These are phyloP conservation scores for Nowickia ferox DNA, from an alignment of 2,888 invertebrate genomes.

Conservation along the genomic window DNA sequence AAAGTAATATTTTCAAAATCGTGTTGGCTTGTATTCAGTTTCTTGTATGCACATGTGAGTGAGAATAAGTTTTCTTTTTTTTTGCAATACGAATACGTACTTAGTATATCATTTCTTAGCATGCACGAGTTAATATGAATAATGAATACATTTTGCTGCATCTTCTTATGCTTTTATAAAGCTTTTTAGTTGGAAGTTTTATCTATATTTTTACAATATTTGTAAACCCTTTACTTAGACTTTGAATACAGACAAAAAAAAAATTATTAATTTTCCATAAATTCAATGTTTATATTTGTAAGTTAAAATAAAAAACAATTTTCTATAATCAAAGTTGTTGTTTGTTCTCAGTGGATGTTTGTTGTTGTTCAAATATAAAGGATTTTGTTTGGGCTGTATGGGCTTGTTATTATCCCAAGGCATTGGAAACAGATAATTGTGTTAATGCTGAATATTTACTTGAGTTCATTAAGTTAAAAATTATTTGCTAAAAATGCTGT, in stretches of 20 bases:
- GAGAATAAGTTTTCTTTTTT: slow-evolving; percentile 16
- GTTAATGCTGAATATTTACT: slow-evolving; percentile 70
- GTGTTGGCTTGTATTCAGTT: slow-evolving; percentile 58
- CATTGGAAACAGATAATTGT: slow-evolving; percentile 62
- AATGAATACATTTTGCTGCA: slow-evolving; percentile 54
- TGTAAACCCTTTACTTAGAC: slow-evolving; percentile 26
- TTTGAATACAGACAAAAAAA: background rate
- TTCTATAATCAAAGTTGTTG: slow-evolving; percentile 48
- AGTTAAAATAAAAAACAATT: slow-evolving; percentile 1
- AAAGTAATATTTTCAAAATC: slow-evolving; percentile 73
- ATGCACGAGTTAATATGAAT: slow-evolving; percentile 67
- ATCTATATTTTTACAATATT: slow-evolving; percentile 28
- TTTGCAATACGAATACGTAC: background rate
- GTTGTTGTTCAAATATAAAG: slow-evolving; percentile 7
- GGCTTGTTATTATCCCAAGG: slow-evolving; percentile 42
- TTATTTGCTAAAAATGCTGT: background rate
- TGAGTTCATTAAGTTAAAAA: slow-evolving; percentile 63
- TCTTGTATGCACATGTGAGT: slow-evolving; percentile 7
- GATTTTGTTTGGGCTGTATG: slow-evolving; percentile 35
- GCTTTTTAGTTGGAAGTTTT: slow-evolving; percentile 38
- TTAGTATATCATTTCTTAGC: slow-evolving; percentile 59
- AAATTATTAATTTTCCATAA: background rate
- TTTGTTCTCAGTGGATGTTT: slow-evolving; percentile 5
- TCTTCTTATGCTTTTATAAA: background rate
- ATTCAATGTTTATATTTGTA: background rate